Evolutionary conservation across 92 coral and sea anemone genomes (phyloP).

Genomic region (Ricordea florida): DNA sequence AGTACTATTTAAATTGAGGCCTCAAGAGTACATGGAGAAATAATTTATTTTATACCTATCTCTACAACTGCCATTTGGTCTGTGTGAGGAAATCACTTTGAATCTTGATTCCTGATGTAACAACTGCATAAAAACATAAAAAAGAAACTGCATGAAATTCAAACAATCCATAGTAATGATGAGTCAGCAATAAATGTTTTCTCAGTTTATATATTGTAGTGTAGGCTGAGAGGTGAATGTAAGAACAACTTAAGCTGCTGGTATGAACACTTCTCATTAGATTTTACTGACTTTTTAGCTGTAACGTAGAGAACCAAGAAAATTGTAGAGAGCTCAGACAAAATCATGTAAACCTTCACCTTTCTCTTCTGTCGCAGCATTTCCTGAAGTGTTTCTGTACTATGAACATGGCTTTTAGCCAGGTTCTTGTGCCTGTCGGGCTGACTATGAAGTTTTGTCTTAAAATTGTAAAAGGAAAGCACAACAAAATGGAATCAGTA

Average conservation of each 20-base stretch:
- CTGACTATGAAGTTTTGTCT: slow-evolving; percentile 45
- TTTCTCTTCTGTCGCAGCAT: slow-evolving; percentile 79
- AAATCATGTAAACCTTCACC: slow-evolving; percentile 58
- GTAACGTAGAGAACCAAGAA: neutral
- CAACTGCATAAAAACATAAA: slow-evolving; percentile 36
- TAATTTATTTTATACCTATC: neutral
- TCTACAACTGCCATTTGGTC: slow-evolving; percentile 4
- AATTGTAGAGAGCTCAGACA: neutral
- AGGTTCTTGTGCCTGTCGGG: slow-evolving; percentile 55
- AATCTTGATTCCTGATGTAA: slow-evolving; percentile 87
- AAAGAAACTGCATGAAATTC: neutral
- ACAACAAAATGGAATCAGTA: neutral
- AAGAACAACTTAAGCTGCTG: no score
- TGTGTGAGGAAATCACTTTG: slow-evolving; percentile 71
- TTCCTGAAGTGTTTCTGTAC: slow-evolving; percentile 57
- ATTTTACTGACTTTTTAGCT: no score
- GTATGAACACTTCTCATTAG: no score
- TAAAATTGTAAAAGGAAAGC: neutral
- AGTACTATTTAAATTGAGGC: neutral
- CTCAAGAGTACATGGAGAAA: neutral
- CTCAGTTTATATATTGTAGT: neutral
- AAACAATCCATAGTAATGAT: neutral
- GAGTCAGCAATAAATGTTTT: neutral
- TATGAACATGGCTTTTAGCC: slow-evolving; percentile 27
- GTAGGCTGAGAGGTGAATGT: no score